Conservation (phyloP, 2,113 vertebrate genomes). For the Choloepus hoffmanni region DNA sequence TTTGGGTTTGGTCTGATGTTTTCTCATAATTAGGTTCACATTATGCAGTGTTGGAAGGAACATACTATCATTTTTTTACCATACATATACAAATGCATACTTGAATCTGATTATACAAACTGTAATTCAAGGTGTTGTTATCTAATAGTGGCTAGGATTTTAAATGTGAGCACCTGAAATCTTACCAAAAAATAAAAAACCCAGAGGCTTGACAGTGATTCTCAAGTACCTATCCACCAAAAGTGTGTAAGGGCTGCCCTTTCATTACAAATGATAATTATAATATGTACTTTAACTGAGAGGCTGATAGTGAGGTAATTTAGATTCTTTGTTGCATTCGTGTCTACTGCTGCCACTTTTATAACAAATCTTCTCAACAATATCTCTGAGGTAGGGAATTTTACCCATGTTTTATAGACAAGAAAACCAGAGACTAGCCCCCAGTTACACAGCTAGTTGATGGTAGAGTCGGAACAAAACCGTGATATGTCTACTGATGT, state of each 20-base stretch:
- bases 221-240: neutral
- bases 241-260: neutral
- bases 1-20: neutral
- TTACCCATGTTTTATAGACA: neutral
- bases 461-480: neutral
- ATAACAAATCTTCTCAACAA: neutral
- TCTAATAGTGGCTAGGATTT: neutral
- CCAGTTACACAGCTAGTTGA: neutral
- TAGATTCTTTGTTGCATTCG: neutral
- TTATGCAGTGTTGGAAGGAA: neutral
- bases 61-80: neutral
- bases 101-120: neutral
- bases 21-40: neutral
- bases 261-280: neutral
- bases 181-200: neutral
- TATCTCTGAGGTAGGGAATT: neutral
- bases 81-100: neutral
- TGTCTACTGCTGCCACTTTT: neutral
- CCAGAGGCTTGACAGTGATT: neutral
- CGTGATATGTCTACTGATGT: neutral
- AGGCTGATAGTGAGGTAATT: neutral
- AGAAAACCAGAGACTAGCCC: neutral
- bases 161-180: neutral
- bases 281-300: neutral
- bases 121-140: neutral